phyloP scores from a whole-genome alignment of 2,888 invertebrate genomes.

The Pheosia gnoma region DNA sequence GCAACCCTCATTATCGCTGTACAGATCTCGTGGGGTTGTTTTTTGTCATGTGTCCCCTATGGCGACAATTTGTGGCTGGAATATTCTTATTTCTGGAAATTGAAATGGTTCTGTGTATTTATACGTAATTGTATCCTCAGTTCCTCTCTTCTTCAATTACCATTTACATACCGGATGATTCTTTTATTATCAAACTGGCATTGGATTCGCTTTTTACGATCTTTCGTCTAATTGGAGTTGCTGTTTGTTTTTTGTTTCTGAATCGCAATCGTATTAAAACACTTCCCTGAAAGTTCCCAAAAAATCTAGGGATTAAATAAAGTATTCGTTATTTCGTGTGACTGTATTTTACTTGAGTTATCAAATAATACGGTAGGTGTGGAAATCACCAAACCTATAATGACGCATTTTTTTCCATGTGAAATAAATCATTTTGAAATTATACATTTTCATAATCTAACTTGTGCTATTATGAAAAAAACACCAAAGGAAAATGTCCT shows the following conservation, averaged over 20 bases:
- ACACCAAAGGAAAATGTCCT: conserved; percentile 17
- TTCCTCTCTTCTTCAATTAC: neutral
- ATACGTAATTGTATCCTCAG: neutral
- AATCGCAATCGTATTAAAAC: too few species aligned
- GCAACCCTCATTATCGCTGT: conserved; percentile 46
- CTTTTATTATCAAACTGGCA: too few species aligned
- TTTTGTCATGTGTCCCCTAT: conserved; percentile 31
- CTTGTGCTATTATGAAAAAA: neutral
- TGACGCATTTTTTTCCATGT: neutral
- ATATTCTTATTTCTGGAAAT: conserved; percentile 36
- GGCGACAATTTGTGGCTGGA: conserved; percentile 41
- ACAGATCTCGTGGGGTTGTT: conserved; percentile 49
- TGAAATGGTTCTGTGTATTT: conserved; percentile 19
- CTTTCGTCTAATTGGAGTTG: too few species aligned
- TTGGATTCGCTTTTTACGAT: too few species aligned
- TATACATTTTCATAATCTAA: conserved; percentile 7
- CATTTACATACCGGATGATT: too few species aligned
- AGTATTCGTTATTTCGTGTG: too few species aligned
- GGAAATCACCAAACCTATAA: too few species aligned
- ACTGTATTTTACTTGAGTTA: too few species aligned
- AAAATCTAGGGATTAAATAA: too few species aligned
- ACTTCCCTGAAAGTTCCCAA: too few species aligned
- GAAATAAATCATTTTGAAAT: neutral
- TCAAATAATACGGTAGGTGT: too few species aligned
- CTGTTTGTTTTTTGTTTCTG: too few species aligned